Base-by-base conservation (phyloP, 2,113 vertebrate species). In the Phodopus roborovskii region DNA sequence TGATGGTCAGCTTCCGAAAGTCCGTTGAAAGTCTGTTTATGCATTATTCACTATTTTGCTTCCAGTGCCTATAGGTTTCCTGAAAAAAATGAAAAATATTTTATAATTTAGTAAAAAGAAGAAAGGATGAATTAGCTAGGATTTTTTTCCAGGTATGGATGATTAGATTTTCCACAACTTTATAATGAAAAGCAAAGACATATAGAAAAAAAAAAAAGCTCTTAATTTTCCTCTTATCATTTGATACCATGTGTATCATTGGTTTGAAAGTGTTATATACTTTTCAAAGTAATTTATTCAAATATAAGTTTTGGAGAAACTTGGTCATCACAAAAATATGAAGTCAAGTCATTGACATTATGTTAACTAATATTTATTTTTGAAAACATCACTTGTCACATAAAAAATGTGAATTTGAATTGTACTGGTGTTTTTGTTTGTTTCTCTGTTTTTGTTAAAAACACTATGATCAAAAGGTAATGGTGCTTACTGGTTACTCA, bases 51-150 rank as follows among this genome's bases (percentile, higher is more conserved):
- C 39, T 60, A 26, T 39, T 71, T 26, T 39, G 85, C 50, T 73
- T 20, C 26, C 12, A 58, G 4, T 58, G 42, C 2, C 13, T 7
- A 39, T 30, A 36, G 66, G 42, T 85, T 77, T 12, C 30, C 36
- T 50, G 9, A 11, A 15, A 88, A 88, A 92, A 68, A 26, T 74
- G 26, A n/a, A 96, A 77, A 77, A 5, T 11, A 36, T 77, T 70
- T 93, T 50, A 83, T 50, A 58, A 94, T 60, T 94, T 77, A 88
- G 13, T 74, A 90, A 94, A 78, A 50, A 42, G 79, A 91, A 17
- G 22, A 78, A 56, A 58, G 77, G 28, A 70, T 90, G 33, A 68
- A 56, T 64, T 64, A 75, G 24, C 26, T 79, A 30, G 20, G 16
- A 45, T 45, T 56, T 56, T 48, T 91, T 82, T 71, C 28, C 26